Evolutionary conservation across 2,888 invertebrate genomes (phyloP).

Genomic region (Eudemis profundana): DNA sequence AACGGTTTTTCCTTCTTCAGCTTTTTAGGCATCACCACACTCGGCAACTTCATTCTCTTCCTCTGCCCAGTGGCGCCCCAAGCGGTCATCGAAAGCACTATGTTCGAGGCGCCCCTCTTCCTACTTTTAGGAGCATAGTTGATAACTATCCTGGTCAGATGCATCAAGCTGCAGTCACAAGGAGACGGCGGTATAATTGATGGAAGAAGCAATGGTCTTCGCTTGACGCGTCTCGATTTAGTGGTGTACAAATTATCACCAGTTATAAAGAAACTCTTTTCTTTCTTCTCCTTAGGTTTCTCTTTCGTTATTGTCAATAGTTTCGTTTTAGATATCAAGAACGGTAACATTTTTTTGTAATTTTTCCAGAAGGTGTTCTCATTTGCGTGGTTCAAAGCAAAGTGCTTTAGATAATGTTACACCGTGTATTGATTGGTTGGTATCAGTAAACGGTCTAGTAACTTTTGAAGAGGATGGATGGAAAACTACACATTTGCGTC

Average conservation of each 20-base stretch:
- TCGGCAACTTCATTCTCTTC: conserved; percentile 71
- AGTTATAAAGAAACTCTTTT: conserved; percentile 59
- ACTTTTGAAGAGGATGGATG: conserved; percentile 52
- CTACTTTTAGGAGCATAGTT: conserved; percentile 69
- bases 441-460: conserved; percentile 59
- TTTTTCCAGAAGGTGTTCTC: conserved; percentile 37
- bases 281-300: conserved; percentile 56
- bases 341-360: conserved; percentile 67
- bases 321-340: conserved; percentile 74
- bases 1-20: conserved; percentile 60
- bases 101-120: conserved; percentile 69
- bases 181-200: conserved; percentile 51
- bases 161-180: conserved; percentile 73
- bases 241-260: conserved; percentile 61
- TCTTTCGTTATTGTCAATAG: conserved; percentile 65
- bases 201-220: conserved; percentile 60
- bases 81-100: conserved; percentile 69
- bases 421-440: conserved; percentile 53
- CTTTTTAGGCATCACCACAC: conserved; percentile 61
- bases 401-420: conserved; percentile 10
- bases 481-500: conserved; percentile 47
- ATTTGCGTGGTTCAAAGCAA: neutral
- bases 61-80: conserved; percentile 66
- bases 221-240: conserved; percentile 59
- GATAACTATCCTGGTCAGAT: conserved; percentile 71